A percentile compares a stretch with the other conserved stretches of the same genome.
These are phyloP conservation scores for Ahaetulla prasina DNA, from an alignment of 2,113 vertebrate genomes.

Conservation along the genomic window DNA sequence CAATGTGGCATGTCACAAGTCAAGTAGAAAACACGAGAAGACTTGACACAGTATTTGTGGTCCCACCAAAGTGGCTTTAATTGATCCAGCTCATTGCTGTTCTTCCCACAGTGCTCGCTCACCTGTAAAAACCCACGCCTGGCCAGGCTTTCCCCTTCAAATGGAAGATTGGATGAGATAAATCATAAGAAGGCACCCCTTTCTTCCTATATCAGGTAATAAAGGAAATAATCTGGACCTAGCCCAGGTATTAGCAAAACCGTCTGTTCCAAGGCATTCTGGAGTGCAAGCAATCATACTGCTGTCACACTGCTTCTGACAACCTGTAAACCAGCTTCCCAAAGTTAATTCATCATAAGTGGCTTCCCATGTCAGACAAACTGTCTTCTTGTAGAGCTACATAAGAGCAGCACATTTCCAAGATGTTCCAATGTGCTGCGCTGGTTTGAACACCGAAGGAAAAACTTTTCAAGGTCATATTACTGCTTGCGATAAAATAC, in stretches of 20 bases:
- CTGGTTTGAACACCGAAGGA: background rate
- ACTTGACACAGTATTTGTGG: background rate
- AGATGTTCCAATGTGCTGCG: background rate
- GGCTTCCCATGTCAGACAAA: slow-evolving; percentile 18
- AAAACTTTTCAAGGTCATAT: slow-evolving; percentile 20
- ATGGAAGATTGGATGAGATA: background rate
- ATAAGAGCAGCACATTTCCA: background rate
- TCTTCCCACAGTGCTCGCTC: background rate
- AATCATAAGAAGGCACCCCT: background rate
- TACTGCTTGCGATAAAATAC: too few species aligned
- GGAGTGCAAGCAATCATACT: background rate
- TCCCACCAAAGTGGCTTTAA: background rate
- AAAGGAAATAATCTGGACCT: background rate
- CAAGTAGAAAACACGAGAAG: background rate
- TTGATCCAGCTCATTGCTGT: slow-evolving; percentile 6
- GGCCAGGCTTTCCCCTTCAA: background rate
- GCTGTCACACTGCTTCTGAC: background rate
- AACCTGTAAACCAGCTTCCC: slow-evolving; percentile 20
- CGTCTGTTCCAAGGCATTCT: background rate
- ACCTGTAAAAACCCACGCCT: background rate
- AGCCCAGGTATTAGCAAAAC: background rate
- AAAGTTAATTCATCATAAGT: slow-evolving; percentile 8
- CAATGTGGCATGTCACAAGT: background rate
- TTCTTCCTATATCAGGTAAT: background rate
- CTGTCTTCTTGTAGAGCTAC: background rate